Base-by-base conservation (phyloP, 2,113 vertebrate genomes). In the Chaenocephalus aceratus region DNA sequence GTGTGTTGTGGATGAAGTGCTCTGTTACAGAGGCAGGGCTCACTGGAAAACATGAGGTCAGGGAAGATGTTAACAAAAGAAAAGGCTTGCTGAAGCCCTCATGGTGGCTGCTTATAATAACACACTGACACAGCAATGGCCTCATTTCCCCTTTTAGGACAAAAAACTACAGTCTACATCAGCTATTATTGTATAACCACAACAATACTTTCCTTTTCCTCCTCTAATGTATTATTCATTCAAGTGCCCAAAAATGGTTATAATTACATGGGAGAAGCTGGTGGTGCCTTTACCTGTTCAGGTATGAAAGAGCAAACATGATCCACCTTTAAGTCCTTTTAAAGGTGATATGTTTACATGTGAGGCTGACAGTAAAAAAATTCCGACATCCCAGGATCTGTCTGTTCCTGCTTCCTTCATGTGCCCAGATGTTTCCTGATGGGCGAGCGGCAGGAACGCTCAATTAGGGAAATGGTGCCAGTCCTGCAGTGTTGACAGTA, bases 41-140 rank as follows among this genome's bases (percentile, higher is more conserved):
- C 69, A 89, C 88, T 94, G 94, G 94, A 95, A 95, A 94, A 92
- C 91, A 93, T 94, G 94, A 95, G 91, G 91, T 94, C 93, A 94
- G 91, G 85, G 90, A 94, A 89, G 89, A 94, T 89, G 89, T 89
- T 90, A 90, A 92, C 88, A 91, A 89, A 92, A 90, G 84, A 89
- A 77, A 91, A 76, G 66, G 48, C 72, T 72, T 11, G 63, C 54
- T 80, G 56, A 78, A 80, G 80, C 82, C 77, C 67, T 82, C 65
- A 77, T 75, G 49, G 52, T 83, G 74, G 73, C 79, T 72, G 79
- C 44, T 82, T 82, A 82, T 58, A 91, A 85, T 84, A 91, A 91
- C 86, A 89, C 82, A 54, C 21, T 71, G 69, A 80, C 83, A 76
- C 76, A 79, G 79, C 71, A 60, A 13, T 73, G 67, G 77, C 64